These are phyloP conservation scores for Porphyrio hochstetteri DNA, from an alignment of 2,113 vertebrate species.

Conservation along the genomic window DNA sequence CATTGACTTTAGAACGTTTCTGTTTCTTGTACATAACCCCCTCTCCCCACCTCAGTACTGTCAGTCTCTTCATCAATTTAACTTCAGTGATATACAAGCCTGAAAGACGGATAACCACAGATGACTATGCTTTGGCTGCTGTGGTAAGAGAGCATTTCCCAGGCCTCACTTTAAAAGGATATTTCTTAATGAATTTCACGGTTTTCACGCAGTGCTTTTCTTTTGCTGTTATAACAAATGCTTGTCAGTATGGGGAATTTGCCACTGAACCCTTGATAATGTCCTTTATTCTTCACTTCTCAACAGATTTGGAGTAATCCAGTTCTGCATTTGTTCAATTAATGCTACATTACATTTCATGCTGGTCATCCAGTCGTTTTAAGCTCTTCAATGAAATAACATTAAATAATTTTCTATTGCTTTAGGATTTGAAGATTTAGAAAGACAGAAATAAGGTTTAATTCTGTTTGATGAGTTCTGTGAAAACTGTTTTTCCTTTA, in stretches of 20 bases:
- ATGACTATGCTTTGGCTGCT: slow-evolving; percentile 9
- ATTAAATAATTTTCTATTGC: slow-evolving; percentile 60
- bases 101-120: slow-evolving; percentile 19
- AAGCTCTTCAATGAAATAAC: slow-evolving; percentile 64
- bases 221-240: slow-evolving; percentile 38
- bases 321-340: slow-evolving; percentile 70
- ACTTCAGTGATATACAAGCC: background rate
- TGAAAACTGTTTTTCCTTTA: slow-evolving; percentile 63
- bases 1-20: background rate
- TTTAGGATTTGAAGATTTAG: slow-evolving; percentile 36
- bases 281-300: slow-evolving; percentile 66
- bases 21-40: background rate
- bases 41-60: background rate
- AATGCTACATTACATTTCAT: slow-evolving; percentile 51
- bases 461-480: slow-evolving; percentile 43
- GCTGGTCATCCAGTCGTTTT: slow-evolving; percentile 50
- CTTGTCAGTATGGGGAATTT: slow-evolving; percentile 37
- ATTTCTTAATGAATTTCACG: slow-evolving; percentile 59
- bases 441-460: slow-evolving; percentile 48
- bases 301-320: slow-evolving; percentile 59
- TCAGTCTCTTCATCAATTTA: slow-evolving; percentile 18
- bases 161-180: slow-evolving; percentile 22
- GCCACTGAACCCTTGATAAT: slow-evolving; percentile 55
- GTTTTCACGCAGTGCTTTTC: slow-evolving; percentile 22
- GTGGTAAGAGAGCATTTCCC: background rate